A percentile compares a stretch with the other conserved stretches of the same genome.
phyloP scores from a whole-genome alignment of 2,113 vertebrate species.

The Platichthys stellatus region DNA sequence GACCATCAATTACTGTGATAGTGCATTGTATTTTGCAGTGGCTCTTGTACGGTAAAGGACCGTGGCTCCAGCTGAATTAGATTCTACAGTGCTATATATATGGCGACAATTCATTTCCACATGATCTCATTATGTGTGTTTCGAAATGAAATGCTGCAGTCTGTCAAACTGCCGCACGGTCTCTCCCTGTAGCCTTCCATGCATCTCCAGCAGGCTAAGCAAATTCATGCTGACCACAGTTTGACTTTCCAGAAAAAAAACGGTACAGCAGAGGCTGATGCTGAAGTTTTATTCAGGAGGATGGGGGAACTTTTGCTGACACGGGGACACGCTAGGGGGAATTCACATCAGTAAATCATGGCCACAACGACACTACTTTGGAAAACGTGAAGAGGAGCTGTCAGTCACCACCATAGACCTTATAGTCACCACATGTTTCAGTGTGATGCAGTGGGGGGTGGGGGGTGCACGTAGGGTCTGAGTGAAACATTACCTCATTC shows the following conservation, averaged over 20 bases:
- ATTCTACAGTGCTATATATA: background rate
- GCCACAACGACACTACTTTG: too few relatives aligned
- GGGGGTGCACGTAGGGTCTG: background rate
- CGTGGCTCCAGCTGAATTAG: background rate
- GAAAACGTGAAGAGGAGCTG: background rate
- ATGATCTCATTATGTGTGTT: background rate
- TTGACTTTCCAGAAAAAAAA: slow-evolving; percentile 1
- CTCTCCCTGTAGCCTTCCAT: too few relatives aligned
- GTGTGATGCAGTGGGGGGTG: slow-evolving; percentile 21
- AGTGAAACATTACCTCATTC: slow-evolving; percentile 63
- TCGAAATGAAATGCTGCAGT: background rate
- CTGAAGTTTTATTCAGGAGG: slow-evolving; percentile 5
- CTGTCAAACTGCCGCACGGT: background rate
- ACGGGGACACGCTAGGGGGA: too few relatives aligned
- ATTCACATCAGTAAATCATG: background rate
- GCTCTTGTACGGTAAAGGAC: background rate
- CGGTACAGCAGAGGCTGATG: background rate
- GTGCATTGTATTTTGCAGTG: background rate
- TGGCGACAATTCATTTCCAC: background rate
- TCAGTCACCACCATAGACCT: background rate
- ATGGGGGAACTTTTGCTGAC: too few relatives aligned
- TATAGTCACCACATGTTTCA: background rate
- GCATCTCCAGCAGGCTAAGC: background rate
- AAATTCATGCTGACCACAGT: slow-evolving; percentile 15
- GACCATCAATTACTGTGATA: slow-evolving; percentile 50